Base-by-base conservation (phyloP, 2,888 invertebrate species). In the Acrobasis consociella region DNA sequence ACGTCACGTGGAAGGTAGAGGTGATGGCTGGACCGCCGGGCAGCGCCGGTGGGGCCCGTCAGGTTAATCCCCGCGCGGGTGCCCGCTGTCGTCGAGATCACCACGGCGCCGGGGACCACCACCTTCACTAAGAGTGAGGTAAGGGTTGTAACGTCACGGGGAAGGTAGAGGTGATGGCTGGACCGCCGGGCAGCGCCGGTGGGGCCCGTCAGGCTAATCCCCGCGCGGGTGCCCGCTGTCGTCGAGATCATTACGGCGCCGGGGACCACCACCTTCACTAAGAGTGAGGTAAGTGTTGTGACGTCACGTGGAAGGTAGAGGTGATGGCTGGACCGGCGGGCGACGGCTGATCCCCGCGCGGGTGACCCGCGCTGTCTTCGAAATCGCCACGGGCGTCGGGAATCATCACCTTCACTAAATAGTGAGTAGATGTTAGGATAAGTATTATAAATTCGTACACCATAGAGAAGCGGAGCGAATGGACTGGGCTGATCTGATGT, bases 1-100 rank as follows among this genome's bases (percentile, higher is more conserved):
- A n/a, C n/a, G n/a, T n/a, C n/a, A n/a, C 98, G 93, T 98, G 98
- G 98, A 95, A 95, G 93, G 97, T 98, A 81, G 95, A 96, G 91
- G 97, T 98, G 86, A 96, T 97, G 96, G 95, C 96, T 80, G 92
- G 91, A 82, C 91, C 91, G 76, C 88, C 89, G 84, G 90, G 88
- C 92, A 96, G 96, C 82, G 96, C 97, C 80, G 94, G 97, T 82
- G 97, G 98, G 98, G 92, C 95, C 97, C 76, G 96, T 97, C 72
- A 94, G 97, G 85, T 94, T 98, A 80, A 97, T 98, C 77, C 97
- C 98, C 75, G 97, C 98, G 71, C 96, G 97, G 85, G 95, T 96
- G 80, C 95, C 97, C 75, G 97, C 98, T 78, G 95, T 96, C 82
- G 98, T 99, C 91, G 98, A 98, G 84, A 95, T 98, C 72, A 95